These are phyloP conservation scores for Ganaspis sp. DNA, from an alignment of 1,140 invertebrate genomes.

Conservation along the genomic window DNA sequence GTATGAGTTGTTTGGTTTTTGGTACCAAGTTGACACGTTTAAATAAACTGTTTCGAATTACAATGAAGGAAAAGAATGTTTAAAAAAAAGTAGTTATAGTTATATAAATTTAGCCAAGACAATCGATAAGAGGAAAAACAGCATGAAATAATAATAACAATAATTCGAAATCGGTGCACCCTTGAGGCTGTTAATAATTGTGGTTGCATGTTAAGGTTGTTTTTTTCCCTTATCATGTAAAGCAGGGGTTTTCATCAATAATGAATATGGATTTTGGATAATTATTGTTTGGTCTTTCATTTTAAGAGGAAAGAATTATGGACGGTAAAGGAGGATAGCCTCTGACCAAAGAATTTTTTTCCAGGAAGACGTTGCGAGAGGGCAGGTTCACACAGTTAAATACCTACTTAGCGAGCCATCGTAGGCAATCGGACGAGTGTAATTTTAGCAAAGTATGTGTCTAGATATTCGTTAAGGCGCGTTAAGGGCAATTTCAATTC, in stretches of 20 bases:
- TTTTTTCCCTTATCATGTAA: slow-evolving; percentile 24
- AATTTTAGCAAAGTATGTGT: neutral
- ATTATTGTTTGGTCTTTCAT: slow-evolving; percentile 2
- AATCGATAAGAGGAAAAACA: neutral
- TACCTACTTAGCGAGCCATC: neutral
- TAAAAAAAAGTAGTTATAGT: neutral
- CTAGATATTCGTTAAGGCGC: slow-evolving; percentile 37
- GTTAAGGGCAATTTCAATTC: slow-evolving; percentile 52
- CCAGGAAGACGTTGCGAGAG: slow-evolving; percentile 9
- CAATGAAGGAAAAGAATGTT: too few species aligned
- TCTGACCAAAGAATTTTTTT: slow-evolving; percentile 15
- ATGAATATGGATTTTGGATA: slow-evolving; percentile 1
- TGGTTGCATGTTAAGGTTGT: neutral
- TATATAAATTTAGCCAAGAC: neutral
- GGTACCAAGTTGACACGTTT: too few species aligned
- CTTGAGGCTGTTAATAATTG: slow-evolving; percentile 34
- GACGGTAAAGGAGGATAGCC: neutral
- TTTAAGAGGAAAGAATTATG: neutral
- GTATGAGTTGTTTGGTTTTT: too few species aligned
- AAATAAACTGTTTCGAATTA: too few species aligned
- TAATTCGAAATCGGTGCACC: slow-evolving; percentile 23
- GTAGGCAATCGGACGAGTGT: neutral
- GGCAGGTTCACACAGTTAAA: slow-evolving; percentile 10
- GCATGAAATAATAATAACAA: neutral
- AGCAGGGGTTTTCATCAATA: neutral